phyloP scores from a whole-genome alignment of 1,140 invertebrate species.

The Habropoda laboriosa region DNA sequence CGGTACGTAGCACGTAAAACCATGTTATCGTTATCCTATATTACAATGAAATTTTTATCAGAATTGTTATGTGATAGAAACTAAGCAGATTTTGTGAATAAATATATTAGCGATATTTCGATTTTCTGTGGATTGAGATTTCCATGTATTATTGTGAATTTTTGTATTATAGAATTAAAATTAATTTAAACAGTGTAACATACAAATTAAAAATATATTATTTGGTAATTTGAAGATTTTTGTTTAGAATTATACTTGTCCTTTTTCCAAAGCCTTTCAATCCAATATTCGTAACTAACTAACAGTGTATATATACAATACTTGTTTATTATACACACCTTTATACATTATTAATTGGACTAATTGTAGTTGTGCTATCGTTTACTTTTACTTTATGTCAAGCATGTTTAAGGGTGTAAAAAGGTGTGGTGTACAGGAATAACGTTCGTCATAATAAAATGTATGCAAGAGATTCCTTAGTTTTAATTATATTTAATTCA shows the following conservation, averaged over 20 bases:
- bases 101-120: slow-evolving; percentile 22
- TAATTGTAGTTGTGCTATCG: background rate
- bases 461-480: slow-evolving; percentile 16
- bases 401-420: background rate
- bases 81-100: slow-evolving; percentile 10
- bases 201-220: slow-evolving; percentile 49
- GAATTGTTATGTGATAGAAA: slow-evolving; percentile 25
- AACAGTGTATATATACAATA: background rate
- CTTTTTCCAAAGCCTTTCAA: slow-evolving; percentile 29
- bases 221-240: slow-evolving; percentile 44
- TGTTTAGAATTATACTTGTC: slow-evolving; percentile 17
- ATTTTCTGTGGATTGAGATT: slow-evolving; percentile 10
- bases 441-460: background rate
- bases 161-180: slow-evolving; percentile 13
- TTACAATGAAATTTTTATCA: slow-evolving; percentile 40
- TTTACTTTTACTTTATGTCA: background rate
- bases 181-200: slow-evolving; percentile 31
- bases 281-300: background rate
- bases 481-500: slow-evolving; percentile 63
- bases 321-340: no score
- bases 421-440: background rate
- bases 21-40: slow-evolving; percentile 24
- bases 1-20: slow-evolving; percentile 11
- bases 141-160: slow-evolving; percentile 16
- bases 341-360: background rate